phyloP scores from a whole-genome alignment of 2,113 vertebrate genomes.

The Eupsittula cactorum region DNA sequence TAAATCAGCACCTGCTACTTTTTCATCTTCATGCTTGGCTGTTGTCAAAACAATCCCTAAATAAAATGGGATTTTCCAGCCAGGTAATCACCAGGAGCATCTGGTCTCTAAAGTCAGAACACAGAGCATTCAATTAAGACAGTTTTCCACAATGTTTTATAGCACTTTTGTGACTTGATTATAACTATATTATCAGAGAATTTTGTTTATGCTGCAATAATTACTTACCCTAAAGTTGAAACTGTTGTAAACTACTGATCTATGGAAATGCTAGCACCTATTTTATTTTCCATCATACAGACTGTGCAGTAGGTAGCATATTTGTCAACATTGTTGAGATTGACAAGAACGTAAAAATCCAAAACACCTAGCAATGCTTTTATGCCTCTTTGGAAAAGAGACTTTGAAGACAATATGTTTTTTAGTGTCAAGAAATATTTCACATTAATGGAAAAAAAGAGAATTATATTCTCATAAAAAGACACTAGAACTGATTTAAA shows the following conservation, averaged over 20 bases:
- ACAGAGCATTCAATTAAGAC: neutral
- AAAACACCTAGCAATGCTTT: neutral
- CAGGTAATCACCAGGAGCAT: neutral
- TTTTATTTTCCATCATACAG: neutral
- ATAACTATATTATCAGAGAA: neutral
- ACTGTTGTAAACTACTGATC: neutral
- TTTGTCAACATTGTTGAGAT: neutral
- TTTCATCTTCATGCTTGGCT: slow-evolving; percentile 30
- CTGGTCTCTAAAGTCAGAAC: neutral
- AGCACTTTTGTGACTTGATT: neutral
- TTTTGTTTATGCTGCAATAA: neutral
- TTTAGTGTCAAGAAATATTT: neutral
- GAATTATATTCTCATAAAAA: neutral
- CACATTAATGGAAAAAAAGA: neutral
- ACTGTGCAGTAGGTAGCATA: neutral
- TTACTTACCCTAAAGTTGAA: neutral
- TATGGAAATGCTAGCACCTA: neutral
- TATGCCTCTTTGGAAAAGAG: neutral
- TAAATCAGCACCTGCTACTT: slow-evolving; percentile 15
- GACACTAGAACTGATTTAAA: neutral
- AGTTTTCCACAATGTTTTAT: neutral
- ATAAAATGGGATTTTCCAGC: slow-evolving; percentile 38
- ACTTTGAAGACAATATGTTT: neutral
- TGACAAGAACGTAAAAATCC: neutral
- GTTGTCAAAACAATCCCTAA: slow-evolving; percentile 40